Evolutionary conservation across 2,888 invertebrate species (phyloP), one percentile per base, ranked within the genome.

Genomic region (Mantis religiosa): DNA sequence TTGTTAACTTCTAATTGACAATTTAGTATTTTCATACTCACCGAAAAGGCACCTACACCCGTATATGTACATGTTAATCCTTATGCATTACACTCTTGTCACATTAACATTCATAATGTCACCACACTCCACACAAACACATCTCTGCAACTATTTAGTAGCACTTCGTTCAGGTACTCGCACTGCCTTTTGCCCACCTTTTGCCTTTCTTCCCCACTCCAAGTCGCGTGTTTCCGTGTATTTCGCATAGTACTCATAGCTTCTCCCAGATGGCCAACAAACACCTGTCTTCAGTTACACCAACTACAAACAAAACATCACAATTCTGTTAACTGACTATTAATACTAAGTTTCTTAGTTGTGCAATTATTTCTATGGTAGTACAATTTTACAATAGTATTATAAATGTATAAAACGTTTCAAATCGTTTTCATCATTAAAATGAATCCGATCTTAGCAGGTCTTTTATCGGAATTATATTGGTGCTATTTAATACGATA

Each of bases 21-120:
- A 71, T 14, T 20, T 71, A 71, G 54, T 71, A 6, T 20, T 41
- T 30, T 41, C 6, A 27, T 71, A 88, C 88, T 88, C 54, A 88
- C 88, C 88, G 25, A 85, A 85, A 82, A 88, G 85, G 85, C 88
- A 86, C 83, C 83, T 88, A 88, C 85, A 88, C 41, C 88, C 85
- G 82, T 82, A 85, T 28, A 47, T 28, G 83, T 25, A 82, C 88
- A 88, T 88, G 28, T 82, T 86, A 86, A 86, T 88, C 86, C 86
- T 86, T 28, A 30, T 84, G 47, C 88, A 88, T 88, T 71, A 71
- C 54, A 71, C 20, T 20, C 54, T 83, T 83, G 83, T 88, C 83
- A 84, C 83, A 27, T 88, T 20, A 20, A 71, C 54, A 83, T n/a
- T 83, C 28, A 83, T 83, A 83, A 83, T 83, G 83, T 30, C 28